Conservation (phyloP, 1,140 invertebrate genomes). For the Zaprionus tsacasi region DNA sequence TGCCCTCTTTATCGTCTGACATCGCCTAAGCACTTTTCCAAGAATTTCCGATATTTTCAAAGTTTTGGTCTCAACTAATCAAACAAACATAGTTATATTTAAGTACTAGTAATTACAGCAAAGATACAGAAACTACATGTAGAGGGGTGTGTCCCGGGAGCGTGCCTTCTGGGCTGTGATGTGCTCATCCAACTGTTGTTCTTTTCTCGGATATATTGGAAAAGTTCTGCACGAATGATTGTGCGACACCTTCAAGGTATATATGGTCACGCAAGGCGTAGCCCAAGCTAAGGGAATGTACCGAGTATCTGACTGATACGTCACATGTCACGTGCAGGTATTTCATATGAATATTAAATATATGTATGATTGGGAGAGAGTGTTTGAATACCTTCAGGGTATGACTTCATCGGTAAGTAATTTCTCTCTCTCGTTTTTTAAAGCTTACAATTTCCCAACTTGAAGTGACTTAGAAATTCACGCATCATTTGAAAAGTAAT, state of each 20-base stretch:
- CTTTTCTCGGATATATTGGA: conserved; percentile 24
- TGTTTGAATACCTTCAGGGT: conserved; percentile 6
- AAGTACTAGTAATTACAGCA: conserved; percentile 45
- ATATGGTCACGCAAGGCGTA: conserved; percentile 59
- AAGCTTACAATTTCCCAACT: not conserved
- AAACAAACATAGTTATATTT: conserved; percentile 30
- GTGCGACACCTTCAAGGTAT: conserved; percentile 65
- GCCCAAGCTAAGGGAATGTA: conserved; percentile 27
- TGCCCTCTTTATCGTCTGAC: too few relatives aligned
- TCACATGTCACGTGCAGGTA: conserved; percentile 62
- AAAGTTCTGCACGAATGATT: conserved; percentile 76
- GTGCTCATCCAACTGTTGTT: conserved; percentile 56
- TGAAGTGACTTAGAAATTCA: conserved; percentile 61
- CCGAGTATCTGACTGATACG: conserved; percentile 45
- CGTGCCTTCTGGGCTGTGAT: not conserved
- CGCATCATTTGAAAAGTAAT: conserved; percentile 70
- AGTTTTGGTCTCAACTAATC: conserved; percentile 2
- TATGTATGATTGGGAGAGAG: not conserved
- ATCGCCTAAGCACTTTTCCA: not conserved
- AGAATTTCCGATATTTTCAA: not conserved
- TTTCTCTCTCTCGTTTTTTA: conserved; percentile 9
- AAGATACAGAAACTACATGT: conserved; percentile 3
- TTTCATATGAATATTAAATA: conserved; percentile 45
- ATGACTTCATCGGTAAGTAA: conserved; percentile 70
- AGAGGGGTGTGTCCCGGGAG: not conserved